Conservation (phyloP, 2,797 vertebrate species). For the Aratinga solstitialis region DNA sequence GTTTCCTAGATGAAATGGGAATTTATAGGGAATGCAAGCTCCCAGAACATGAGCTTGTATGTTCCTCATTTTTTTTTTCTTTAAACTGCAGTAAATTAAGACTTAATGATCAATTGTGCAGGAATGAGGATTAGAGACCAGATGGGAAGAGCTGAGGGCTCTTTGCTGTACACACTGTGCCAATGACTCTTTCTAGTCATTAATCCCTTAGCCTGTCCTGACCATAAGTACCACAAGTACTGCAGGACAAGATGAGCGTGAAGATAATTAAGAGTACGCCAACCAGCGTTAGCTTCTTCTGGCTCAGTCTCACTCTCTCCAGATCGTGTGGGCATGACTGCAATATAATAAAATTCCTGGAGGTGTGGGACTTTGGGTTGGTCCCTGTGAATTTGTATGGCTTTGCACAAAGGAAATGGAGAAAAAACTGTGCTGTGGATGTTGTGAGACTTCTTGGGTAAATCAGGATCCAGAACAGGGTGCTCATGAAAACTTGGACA, state of each 20-base stretch:
- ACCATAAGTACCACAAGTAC: not conserved
- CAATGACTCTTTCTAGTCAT: not conserved
- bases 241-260: not conserved
- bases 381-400: not conserved
- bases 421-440: not conserved
- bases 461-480: not conserved
- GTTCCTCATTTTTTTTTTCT: conserved; percentile 9
- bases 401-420: not conserved
- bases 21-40: conserved; percentile 37
- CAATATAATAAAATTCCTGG: not conserved
- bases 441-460: not conserved
- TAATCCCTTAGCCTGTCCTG: not conserved
- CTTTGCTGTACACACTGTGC: not conserved
- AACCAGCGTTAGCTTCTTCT: not conserved
- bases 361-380: not conserved
- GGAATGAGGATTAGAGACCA: conserved; percentile 45
- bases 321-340: not conserved
- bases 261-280: not conserved
- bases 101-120: conserved; percentile 24
- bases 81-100: conserved; percentile 57
- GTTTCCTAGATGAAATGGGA: conserved; percentile 56
- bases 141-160: conserved; percentile 29
- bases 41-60: conserved; percentile 26
- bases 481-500: not conserved
- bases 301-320: not conserved